Base-by-base conservation (phyloP, 2,797 vertebrate genomes). In the Dendrocincla tyrannina region DNA sequence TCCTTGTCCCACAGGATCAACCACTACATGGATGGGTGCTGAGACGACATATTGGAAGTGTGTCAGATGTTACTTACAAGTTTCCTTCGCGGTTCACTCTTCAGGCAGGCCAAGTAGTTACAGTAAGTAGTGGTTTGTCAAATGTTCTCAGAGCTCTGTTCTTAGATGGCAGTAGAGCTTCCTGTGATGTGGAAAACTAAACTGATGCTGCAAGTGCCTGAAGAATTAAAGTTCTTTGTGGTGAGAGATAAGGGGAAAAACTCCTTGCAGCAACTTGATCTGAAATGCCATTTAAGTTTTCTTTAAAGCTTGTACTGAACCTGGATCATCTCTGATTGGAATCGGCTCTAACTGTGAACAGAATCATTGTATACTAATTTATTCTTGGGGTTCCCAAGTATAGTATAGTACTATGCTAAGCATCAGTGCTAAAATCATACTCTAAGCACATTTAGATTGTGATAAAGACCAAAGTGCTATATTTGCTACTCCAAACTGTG, bases 1-100 rank as follows among this genome's bases (percentile, higher is more conserved):
- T 78, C 44, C 27, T 58, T 56, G 93, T 97, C 39, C 52, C 59
- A 6, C 91, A 99, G 99, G 98, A 98, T 92, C 98, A 98, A 67
- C 68, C 82, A 3, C 68, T 99, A 11, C 98, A 97, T 20, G 98
- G 98, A 20, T 99, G 99, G 98, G 91, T 94, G 32, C 73, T 99
- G 35, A 98, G 95, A 30, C 97, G 98, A 87, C 97, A 75, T 17
- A 97, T 98, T 58, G 90, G 79, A 17, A 96, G 78, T 1, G 85
- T 97, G 24, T 95, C 97, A n/a, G 98, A 99, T 22, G 88, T 98
- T 58, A 96, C 75, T 24, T 99, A 98, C 92, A 97, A 97, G 49
- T 98, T 99, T 84, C 98, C 99, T 11, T 39, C 98, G 2, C 73
- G 77, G 30, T 98, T 97, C 73, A 60, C 96, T 42, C 97, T 99